Evolutionary conservation across 2,113 vertebrate genomes (phyloP), one percentile per base, ranked within the genome.

Genomic region (Chaenocephalus aceratus): DNA sequence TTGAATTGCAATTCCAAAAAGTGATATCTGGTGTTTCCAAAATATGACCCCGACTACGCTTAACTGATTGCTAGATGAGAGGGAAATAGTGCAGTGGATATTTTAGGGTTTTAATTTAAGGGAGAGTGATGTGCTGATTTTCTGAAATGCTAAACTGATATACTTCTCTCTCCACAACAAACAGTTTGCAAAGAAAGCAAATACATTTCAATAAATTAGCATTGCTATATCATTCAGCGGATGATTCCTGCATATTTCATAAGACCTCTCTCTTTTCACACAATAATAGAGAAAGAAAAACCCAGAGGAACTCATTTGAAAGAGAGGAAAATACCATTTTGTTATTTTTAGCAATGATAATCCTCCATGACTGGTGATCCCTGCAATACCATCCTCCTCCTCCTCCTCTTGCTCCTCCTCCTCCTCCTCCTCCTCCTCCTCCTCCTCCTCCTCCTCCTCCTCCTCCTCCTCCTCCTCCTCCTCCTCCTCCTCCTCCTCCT

Each of bases 331-430:
- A 86, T 86, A 83, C 71, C 51, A 72, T 75, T 82, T 81, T 70
- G 60, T 77, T 85, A 88, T 91, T 85, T 89, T 86, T 90, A 90
- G 87, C 59, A 75, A 67, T 66, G 60, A 59, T 92, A 90, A 92
- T 93, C 86, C 85, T 85, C 77, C 73, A 66, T 90, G 83, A 84
- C 83, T 83, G 75, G 87, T 87, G 84, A 87, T 88, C 77, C 86
- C 75, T 71, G 60, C 68, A 79, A 77, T 57, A 59, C 48, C 77
- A 45, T 61, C 72, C 79, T 75, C 79, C 68, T 79, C 63, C 6
- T 2, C 56, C n/a, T 48, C 80, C 77, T 73, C 69, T 54, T 59
- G 21, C 52, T 58, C 52, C 10, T 57, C 54, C 21, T 21, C n/a
- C 6, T 2, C 56, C n/a, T 48, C 80, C 77, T 73, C 69, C 59